A percentile compares a stretch with the other conserved stretches of the same genome.
These are phyloP conservation scores for Deroptyus accipitrinus DNA, from an alignment of 2,113 vertebrate species.

Conservation along the genomic window DNA sequence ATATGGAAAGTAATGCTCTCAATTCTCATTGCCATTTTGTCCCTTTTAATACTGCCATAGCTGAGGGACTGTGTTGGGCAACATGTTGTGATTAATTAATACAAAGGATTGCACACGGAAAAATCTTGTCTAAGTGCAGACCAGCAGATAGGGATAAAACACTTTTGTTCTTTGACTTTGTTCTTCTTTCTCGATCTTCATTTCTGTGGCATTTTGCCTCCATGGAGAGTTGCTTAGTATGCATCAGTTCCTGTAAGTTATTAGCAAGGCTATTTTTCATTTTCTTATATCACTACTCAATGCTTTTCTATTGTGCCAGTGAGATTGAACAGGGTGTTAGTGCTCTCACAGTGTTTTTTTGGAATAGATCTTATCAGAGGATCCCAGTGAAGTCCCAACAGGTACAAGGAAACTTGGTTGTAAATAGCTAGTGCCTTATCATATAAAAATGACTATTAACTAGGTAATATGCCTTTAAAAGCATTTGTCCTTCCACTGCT, in stretches of 20 bases:
- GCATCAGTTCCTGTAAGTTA: slow-evolving; percentile 15
- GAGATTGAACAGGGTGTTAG: slow-evolving; percentile 18
- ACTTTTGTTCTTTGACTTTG: slow-evolving; percentile 24
- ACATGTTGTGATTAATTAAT: slow-evolving; percentile 17
- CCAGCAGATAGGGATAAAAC: slow-evolving; percentile 18
- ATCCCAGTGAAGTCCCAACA: not conserved
- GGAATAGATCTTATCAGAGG: not conserved
- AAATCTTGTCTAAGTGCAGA: not conserved
- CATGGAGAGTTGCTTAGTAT: slow-evolving; percentile 24
- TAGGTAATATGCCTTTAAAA: not conserved
- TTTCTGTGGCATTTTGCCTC: slow-evolving; percentile 36
- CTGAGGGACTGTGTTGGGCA: not conserved
- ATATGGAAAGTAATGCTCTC: not conserved
- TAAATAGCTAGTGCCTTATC: not conserved
- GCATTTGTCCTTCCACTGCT: not conserved
- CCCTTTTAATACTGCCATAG: not conserved
- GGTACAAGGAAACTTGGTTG: not conserved
- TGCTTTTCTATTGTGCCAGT: slow-evolving; percentile 11
- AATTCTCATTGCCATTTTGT: not conserved
- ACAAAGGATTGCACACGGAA: not conserved
- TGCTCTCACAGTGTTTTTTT: not conserved
- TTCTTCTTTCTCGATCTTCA: slow-evolving; percentile 43
- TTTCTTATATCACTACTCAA: slow-evolving; percentile 23
- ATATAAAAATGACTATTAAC: not conserved
- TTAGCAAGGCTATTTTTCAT: slow-evolving; percentile 43